Base-by-base conservation (phyloP, 2,888 invertebrate species). In the Keiferia lycopersicella region DNA sequence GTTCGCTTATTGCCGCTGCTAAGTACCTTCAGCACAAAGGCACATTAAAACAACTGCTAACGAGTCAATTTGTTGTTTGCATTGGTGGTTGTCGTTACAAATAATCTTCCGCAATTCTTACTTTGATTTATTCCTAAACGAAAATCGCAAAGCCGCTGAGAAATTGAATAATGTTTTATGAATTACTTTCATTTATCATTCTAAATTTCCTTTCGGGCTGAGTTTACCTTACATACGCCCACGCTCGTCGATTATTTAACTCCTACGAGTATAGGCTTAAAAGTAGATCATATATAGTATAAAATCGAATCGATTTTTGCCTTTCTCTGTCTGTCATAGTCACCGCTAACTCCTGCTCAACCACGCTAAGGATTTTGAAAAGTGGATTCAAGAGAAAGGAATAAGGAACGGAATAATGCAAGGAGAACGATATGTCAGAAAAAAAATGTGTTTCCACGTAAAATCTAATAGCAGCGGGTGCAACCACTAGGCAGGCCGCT, bases 121-220 rank as follows among this genome's bases (percentile, higher is more conserved):
- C 45, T 16, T 45, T n/a, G n/a, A 16, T 45, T 45, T 45, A 16
- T 45, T 45, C 8, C n/a, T 16, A 45, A 16, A 45, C 45, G 38
- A 30, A 51, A 58, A 26, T 26, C 18, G 18, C 2, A 39, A 58
- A 58, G 2, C 39, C 39, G 10, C n/a, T n/a, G 16, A 58, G 14
- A 18, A 58, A 18, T 58, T 58, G 39, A 58, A 58, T 60, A 51
- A 67, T 58, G 65, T 64, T 67, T 63, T 69, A 66, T 69, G 64
- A 60, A 56, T 62, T 67, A 62, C 65, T 69, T 66, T 56, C 56
- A 58, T 58, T 58, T 39, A 38, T 56, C 26, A 26, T 26, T 16
- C 30, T 34, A 30, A 30, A 56, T 56, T 56, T 56, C 34, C 16
- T 34, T 26, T 30, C 26, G n/a, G 16, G 8, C n/a, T 10, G 16